These are phyloP conservation scores for Pygoscelis adeliae DNA, from an alignment of 2,113 vertebrate genomes.

Conservation along the genomic window DNA sequence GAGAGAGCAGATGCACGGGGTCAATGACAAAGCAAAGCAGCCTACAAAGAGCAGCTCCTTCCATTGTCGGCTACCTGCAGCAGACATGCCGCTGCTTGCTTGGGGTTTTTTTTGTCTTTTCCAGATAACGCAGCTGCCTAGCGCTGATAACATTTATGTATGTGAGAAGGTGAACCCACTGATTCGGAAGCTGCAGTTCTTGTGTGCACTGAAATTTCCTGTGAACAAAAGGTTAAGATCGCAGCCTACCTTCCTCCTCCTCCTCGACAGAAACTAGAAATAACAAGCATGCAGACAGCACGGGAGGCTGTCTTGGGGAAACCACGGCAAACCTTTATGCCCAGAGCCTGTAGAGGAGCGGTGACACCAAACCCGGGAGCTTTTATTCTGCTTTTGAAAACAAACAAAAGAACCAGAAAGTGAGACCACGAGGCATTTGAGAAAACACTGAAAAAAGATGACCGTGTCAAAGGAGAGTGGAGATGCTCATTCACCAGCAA, in stretches of 20 bases:
- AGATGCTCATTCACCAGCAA: neutral
- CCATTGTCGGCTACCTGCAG: neutral
- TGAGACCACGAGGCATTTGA: neutral
- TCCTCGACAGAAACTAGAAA: neutral
- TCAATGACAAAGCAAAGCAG: neutral
- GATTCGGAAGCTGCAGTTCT: neutral
- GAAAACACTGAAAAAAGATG: neutral
- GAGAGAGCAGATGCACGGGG: fast-evolving
- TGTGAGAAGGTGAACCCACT: neutral
- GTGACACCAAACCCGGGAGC: neutral
- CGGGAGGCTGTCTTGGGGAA: neutral
- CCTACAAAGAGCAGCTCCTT: neutral
- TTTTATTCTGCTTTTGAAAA: neutral
- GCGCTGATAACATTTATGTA: neutral
- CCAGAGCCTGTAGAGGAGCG: neutral
- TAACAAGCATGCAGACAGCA: neutral
- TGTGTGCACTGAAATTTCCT: neutral
- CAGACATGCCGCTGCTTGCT: neutral
- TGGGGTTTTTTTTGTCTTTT: neutral
- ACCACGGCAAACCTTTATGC: neutral
- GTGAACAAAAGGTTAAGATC: neutral
- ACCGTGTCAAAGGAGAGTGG: neutral
- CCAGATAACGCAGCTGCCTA: neutral
- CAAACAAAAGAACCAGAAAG: neutral
- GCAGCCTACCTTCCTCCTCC: neutral